phyloP scores from a whole-genome alignment of 1,140 invertebrate species.

The Antheraea pernyi region DNA sequence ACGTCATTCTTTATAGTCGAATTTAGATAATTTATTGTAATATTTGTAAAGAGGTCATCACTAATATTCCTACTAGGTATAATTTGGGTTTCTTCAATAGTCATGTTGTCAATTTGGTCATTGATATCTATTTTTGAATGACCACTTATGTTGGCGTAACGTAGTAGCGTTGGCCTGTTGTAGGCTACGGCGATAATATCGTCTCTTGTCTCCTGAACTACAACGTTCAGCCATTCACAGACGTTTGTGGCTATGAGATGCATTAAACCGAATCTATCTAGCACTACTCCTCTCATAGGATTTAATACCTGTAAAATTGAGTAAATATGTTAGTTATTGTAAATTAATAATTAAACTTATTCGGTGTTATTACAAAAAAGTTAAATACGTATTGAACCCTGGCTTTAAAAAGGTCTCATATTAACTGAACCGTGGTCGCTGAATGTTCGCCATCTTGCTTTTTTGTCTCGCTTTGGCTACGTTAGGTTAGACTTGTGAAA shows the following conservation, averaged over 20 bases:
- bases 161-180: slow-evolving; percentile 40
- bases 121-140: slow-evolving; percentile 37
- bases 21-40: slow-evolving; percentile 27
- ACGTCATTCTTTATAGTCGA: slow-evolving; percentile 35
- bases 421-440: too few relatives aligned
- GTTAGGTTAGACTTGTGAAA: too few relatives aligned
- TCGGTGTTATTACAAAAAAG: too few relatives aligned
- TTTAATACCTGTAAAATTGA: slow-evolving; percentile 56
- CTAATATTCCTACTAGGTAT: slow-evolving; percentile 23
- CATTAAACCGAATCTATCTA: slow-evolving; percentile 83
- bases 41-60: slow-evolving; percentile 30
- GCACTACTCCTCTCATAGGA: slow-evolving; percentile 72
- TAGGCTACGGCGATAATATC: slow-evolving; percentile 77
- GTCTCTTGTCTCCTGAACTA: slow-evolving; percentile 83
- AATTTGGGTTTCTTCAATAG: slow-evolving; percentile 24
- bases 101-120: slow-evolving; percentile 43
- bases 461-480: too few relatives aligned
- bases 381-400: too few relatives aligned
- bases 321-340: neutral
- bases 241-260: slow-evolving; percentile 81
- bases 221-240: slow-evolving; percentile 83
- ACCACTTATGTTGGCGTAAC: slow-evolving; percentile 53
- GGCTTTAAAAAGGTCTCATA: too few relatives aligned
- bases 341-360: too few relatives aligned
- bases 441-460: too few relatives aligned